Percentiles rank a stretch among this genome's conserved stretches.
Evolutionary conservation across 2,113 vertebrate species (phyloP).

Genomic region (Hemichromis elongatus): DNA sequence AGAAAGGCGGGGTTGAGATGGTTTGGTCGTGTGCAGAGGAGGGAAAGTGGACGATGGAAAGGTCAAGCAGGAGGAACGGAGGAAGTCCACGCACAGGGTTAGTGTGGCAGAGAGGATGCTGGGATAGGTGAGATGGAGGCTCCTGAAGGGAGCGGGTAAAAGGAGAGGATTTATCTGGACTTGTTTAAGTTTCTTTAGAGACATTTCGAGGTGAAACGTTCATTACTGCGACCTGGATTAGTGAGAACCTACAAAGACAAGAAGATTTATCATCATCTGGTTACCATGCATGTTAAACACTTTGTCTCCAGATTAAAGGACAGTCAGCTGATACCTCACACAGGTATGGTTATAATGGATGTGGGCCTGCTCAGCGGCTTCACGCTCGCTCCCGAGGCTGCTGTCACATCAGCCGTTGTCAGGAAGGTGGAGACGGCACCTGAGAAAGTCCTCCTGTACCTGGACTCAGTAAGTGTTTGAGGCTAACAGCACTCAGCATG

Average conservation of each 20-base stretch:
- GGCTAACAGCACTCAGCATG: fast-evolving
- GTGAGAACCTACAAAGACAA: not conserved
- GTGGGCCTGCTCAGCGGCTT: slow-evolving; percentile 86
- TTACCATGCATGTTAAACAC: not conserved
- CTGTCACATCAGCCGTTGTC: slow-evolving; percentile 55
- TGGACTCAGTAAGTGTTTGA: slow-evolving; percentile 80
- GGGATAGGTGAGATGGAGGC: not conserved
- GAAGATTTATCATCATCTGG: not conserved
- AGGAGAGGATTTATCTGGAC: not conserved
- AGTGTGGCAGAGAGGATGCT: not conserved
- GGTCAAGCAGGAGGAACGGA: too few species aligned
- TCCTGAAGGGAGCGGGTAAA: not conserved
- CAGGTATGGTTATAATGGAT: slow-evolving; percentile 86
- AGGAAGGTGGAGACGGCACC: slow-evolving; percentile 75
- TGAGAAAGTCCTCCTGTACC: slow-evolving; percentile 80
- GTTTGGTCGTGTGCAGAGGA: not conserved
- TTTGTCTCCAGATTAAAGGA: slow-evolving; percentile 66
- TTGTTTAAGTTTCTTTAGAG: not conserved
- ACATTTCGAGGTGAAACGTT: not conserved
- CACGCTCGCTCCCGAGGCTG: slow-evolving; percentile 55
- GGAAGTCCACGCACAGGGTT: not conserved
- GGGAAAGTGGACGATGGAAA: not conserved
- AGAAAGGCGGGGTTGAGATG: not conserved
- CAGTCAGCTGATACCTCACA: slow-evolving; percentile 45
- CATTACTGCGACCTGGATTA: not conserved